A percentile compares a stretch with the other conserved stretches of the same genome.
These are phyloP conservation scores for Andricus grossulariae DNA, from an alignment of 1,140 invertebrate species.

Conservation along the genomic window DNA sequence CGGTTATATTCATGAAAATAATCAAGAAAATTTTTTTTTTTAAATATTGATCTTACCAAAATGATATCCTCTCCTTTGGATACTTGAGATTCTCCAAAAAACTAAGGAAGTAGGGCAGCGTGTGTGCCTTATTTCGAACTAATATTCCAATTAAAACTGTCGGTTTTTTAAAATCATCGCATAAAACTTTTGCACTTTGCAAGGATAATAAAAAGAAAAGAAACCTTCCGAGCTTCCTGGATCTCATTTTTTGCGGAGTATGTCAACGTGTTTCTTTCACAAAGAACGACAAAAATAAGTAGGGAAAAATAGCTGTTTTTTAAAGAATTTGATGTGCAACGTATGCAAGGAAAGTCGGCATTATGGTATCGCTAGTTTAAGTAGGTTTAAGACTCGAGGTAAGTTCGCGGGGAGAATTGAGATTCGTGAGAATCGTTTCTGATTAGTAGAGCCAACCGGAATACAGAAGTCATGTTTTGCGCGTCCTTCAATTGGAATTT, in stretches of 20 bases:
- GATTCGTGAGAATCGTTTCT: too few relatives aligned
- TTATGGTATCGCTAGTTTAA: too few relatives aligned
- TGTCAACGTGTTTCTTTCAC: neutral
- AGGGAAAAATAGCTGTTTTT: neutral
- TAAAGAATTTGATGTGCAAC: neutral
- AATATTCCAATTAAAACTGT: conserved; percentile 89
- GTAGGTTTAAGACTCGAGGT: too few relatives aligned
- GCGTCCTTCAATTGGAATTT: too few relatives aligned
- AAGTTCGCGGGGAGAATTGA: too few relatives aligned
- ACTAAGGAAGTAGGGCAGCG: conserved; percentile 92
- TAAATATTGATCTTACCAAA: conserved; percentile 83
- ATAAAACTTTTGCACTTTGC: conserved; percentile 33
- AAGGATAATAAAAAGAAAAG: neutral
- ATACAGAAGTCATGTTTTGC: too few relatives aligned
- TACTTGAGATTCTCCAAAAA: conserved; percentile 89
- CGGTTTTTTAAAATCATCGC: conserved; percentile 77
- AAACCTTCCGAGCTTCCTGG: neutral
- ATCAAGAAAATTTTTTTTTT: conserved; percentile 29
- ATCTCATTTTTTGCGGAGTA: neutral
- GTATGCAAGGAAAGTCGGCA: neutral
- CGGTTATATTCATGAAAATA: neutral
- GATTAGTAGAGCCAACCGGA: too few relatives aligned
- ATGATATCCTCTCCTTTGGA: conserved; percentile 90
- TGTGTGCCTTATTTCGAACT: conserved; percentile 93
- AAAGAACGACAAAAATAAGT: neutral